A percentile compares a stretch with the other conserved stretches of the same genome.
phyloP scores from a whole-genome alignment of 2,113 vertebrate genomes.

The Sapayoa aenigma region DNA sequence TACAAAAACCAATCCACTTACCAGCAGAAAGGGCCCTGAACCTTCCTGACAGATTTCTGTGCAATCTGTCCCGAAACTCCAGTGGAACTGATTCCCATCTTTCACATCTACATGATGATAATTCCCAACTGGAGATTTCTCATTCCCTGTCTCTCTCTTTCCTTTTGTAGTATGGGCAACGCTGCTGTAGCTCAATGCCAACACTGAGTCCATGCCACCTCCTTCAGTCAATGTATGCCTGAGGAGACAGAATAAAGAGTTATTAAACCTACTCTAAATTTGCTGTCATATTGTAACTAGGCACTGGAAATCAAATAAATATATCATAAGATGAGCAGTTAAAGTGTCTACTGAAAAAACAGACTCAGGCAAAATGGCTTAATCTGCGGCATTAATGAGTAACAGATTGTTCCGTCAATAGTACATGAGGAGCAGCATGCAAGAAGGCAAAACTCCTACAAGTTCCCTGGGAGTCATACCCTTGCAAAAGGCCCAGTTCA shows the following conservation, averaged over 20 bases:
- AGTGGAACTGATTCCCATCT: not conserved
- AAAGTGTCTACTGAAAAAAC: conserved; percentile 28
- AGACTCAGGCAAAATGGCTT: conserved; percentile 39
- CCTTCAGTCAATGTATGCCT: not conserved
- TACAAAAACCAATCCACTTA: not conserved
- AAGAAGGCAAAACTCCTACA: not conserved
- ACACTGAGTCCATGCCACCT: not conserved
- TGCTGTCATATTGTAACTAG: conserved; percentile 54
- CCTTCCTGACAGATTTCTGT: not conserved
- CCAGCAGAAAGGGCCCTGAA: not conserved
- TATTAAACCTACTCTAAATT: conserved; percentile 21
- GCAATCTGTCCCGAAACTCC: not conserved
- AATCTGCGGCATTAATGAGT: conserved; percentile 42
- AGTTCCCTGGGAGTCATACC: not conserved
- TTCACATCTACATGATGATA: not conserved
- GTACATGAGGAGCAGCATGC: not conserved
- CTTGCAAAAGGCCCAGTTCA: not conserved
- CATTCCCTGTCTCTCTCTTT: not conserved
- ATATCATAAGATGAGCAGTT: conserved; percentile 28
- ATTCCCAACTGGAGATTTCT: not conserved
- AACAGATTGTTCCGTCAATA: conserved; percentile 51
- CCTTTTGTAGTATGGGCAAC: not conserved
- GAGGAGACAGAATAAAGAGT: conserved; percentile 32
- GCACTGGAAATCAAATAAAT: conserved; percentile 53
- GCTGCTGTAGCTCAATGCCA: not conserved